Percentiles rank a stretch among this genome's conserved stretches.
phyloP scores from a whole-genome alignment of 2,113 vertebrate genomes.

The Gymnobelideus leadbeateri region DNA sequence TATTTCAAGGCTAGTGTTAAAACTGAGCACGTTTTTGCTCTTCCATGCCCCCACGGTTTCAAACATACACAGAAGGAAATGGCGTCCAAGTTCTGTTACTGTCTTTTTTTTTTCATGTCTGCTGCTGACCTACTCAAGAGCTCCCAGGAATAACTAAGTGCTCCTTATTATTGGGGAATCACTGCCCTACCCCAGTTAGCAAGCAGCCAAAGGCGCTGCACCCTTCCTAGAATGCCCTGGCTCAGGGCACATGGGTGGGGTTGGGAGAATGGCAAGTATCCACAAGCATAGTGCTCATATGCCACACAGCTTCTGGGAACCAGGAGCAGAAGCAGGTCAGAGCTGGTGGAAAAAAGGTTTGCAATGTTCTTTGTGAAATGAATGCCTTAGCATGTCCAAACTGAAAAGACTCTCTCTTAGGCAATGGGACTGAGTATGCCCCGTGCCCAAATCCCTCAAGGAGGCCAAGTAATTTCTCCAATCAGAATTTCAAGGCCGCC shows the following conservation, averaged over 20 bases:
- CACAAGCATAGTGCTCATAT: conserved; percentile 47
- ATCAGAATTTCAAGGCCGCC: neutral
- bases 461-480: neutral
- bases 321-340: conserved; percentile 14
- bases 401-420: conserved; percentile 24
- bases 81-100: conserved; percentile 2
- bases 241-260: neutral
- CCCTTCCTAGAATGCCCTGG: neutral
- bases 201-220: neutral
- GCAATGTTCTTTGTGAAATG: neutral
- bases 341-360: neutral
- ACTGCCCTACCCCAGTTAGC: neutral
- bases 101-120: neutral
- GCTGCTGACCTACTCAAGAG: neutral
- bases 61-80: conserved; percentile 24
- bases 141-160: neutral
- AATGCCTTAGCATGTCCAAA: neutral
- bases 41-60: neutral
- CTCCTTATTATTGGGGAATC: neutral
- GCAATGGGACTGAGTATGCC: neutral
- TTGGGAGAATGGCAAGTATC: conserved; percentile 11
- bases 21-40: neutral
- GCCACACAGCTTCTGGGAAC: neutral
- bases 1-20: conserved; percentile 42
- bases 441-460: conserved; percentile 34